A percentile compares a stretch with the other conserved stretches of the same genome.
Conservation (phyloP, 1,140 invertebrate genomes). For the Lanistes nyassanus region DNA sequence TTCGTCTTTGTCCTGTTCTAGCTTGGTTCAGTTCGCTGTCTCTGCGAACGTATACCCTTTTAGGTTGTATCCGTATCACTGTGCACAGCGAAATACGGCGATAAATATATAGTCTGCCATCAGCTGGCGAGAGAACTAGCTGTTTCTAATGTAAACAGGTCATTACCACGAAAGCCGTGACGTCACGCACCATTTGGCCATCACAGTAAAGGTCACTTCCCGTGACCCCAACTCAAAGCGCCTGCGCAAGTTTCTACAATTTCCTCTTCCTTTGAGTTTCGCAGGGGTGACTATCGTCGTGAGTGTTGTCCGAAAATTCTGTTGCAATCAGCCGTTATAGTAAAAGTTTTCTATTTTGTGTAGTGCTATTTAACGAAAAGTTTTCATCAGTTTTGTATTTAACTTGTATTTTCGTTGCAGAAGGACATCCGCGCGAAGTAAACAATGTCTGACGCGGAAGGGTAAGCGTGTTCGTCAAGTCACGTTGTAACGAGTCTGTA, state of each 20-base stretch:
- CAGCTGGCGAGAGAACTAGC: no score
- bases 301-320: not conserved
- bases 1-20: no score
- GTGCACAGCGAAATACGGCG: no score
- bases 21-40: no score
- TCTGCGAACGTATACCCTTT: no score
- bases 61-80: no score
- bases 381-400: not conserved
- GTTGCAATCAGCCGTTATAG: not conserved
- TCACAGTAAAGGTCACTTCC: no score
- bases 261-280: conserved; percentile 6
- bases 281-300: not conserved
- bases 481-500: no score
- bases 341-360: not conserved
- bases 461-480: conserved; percentile 53
- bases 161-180: no score
- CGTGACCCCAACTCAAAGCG: not conserved
- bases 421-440: conserved; percentile 64
- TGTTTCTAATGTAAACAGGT: no score
- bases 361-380: not conserved
- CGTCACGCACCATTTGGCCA: no score
- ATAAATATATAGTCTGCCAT: no score
- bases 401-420: conserved; percentile 54
- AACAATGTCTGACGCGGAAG: conserved; percentile 69
- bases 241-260: not conserved